Percentiles rank a stretch among this genome's conserved stretches.
phyloP scores from a whole-genome alignment of 2,797 vertebrate genomes.

The Argentina silus region DNA sequence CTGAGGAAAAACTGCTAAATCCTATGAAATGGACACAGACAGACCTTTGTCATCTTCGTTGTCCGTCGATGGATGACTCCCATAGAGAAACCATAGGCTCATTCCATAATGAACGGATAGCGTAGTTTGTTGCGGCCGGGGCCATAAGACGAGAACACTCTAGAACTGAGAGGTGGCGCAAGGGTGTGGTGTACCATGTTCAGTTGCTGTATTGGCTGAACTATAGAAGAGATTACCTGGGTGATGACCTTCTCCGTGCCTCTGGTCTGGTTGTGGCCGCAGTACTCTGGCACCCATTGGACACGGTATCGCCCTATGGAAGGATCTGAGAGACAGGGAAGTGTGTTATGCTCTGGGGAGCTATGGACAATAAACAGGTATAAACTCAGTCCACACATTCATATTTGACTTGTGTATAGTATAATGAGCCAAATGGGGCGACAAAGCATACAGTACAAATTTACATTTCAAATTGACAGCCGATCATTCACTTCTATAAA shows the following conservation, averaged over 20 bases:
- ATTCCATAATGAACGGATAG: too few relatives aligned
- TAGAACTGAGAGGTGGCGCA: neutral
- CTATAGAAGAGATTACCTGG: slow-evolving; percentile 67
- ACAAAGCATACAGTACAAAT: neutral
- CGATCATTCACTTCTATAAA: neutral
- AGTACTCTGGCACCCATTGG: slow-evolving; percentile 85
- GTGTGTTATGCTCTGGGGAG: neutral
- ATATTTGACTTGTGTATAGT: too few relatives aligned
- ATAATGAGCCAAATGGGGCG: neutral
- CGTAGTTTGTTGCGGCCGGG: too few relatives aligned
- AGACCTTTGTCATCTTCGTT: too few relatives aligned
- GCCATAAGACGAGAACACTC: neutral
- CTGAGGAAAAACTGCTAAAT: too few relatives aligned
- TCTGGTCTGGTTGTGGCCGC: slow-evolving; percentile 80
- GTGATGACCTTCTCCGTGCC: slow-evolving; percentile 76
- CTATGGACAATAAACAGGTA: too few relatives aligned
- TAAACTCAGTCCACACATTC: too few relatives aligned
- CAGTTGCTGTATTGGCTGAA: neutral
- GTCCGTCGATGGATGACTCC: too few relatives aligned
- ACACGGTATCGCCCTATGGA: slow-evolving; percentile 79
- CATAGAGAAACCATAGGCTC: too few relatives aligned
- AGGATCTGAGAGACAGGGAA: slow-evolving; percentile 65
- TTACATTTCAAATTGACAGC: neutral
- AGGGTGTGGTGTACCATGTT: neutral
- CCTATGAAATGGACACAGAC: too few relatives aligned